Evolutionary conservation across 2,888 invertebrate species (phyloP), one percentile per base, ranked within the genome.

Genomic region (Azorinus chamasolen): DNA sequence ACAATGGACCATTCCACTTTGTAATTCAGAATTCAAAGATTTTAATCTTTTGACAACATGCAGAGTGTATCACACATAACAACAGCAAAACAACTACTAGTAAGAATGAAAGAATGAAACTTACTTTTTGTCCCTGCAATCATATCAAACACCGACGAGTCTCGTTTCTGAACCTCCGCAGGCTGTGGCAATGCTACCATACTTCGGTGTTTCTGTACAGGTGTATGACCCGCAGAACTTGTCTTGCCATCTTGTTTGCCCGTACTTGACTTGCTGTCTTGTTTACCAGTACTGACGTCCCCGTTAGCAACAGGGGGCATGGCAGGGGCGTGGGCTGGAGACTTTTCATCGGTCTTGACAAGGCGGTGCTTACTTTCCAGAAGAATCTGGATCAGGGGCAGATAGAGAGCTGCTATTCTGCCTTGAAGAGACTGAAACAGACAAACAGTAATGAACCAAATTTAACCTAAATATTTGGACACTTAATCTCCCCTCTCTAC

Each of bases 361-460:
- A 97, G 95, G 43, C 98, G 95, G 89, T 96, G 96, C 65, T 97
- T 95, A 94, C 97, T 97, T 86, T 98, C 98, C 91, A 97, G 94
- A 0, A 97, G 96, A 64, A 98, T 95, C 4, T 96, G 95, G 79
- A 99, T 94, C 95, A 98, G 96, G 0, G 99, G 99, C 64, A 97
- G 95, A 93, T 99, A 99, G 32, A 99, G 94, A 48, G 96, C 95
- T 0, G 97, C 97, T 62, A 99, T 97, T 58, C 98, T 94, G 6
- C 96, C 96, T 89, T 96, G 94, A 91, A 89, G 96, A 5, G 96
- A 96, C 94, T 95, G 84, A 8, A 87, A 69, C 4, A 63, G 10
- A 51, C 25, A 61, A 32, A 32, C 20, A 39, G 16, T 4, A 39
- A 39, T 6, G 8, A 57, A 24, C 45, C 41, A 58, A 41, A 20